Conservation (phyloP, 2,888 invertebrate species). For the Ariolimax columbianus region DNA sequence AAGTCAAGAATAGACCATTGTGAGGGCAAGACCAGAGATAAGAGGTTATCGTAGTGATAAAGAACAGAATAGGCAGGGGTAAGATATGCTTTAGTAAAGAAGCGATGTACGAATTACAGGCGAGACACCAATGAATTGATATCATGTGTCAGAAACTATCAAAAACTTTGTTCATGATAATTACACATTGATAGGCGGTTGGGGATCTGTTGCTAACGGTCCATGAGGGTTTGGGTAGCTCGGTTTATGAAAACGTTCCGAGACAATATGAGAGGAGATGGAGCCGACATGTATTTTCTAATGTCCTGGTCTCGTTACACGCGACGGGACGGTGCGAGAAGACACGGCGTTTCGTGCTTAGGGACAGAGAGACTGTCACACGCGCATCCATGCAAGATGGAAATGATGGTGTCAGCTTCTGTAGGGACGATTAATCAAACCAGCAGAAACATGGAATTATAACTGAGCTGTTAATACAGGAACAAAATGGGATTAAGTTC, state of each 20-base stretch:
- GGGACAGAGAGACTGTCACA: neutral
- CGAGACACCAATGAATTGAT: neutral
- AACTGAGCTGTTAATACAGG: neutral
- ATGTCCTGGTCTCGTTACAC: neutral
- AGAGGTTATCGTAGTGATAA: neutral
- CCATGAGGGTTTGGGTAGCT: neutral
- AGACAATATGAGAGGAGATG: neutral
- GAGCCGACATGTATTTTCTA: neutral
- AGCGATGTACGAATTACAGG: neutral
- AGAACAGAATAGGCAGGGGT: neutral
- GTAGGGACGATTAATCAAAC: neutral
- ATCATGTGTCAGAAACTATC: neutral
- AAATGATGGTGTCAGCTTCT: conserved; percentile 24
- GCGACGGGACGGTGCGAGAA: neutral
- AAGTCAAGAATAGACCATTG: too few relatives aligned
- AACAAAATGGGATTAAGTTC: neutral
- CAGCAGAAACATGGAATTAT: neutral
- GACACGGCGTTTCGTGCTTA: neutral
- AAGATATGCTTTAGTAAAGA: neutral
- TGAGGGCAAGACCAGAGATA: too few relatives aligned
- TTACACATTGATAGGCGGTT: neutral
- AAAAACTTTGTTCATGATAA: neutral
- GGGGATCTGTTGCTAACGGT: neutral
- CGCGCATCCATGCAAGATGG: conserved; percentile 11
- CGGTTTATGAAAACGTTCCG: neutral